Conservation (phyloP, 2,797 vertebrate genomes). For the Odontamblyopus lacepedii region DNA sequence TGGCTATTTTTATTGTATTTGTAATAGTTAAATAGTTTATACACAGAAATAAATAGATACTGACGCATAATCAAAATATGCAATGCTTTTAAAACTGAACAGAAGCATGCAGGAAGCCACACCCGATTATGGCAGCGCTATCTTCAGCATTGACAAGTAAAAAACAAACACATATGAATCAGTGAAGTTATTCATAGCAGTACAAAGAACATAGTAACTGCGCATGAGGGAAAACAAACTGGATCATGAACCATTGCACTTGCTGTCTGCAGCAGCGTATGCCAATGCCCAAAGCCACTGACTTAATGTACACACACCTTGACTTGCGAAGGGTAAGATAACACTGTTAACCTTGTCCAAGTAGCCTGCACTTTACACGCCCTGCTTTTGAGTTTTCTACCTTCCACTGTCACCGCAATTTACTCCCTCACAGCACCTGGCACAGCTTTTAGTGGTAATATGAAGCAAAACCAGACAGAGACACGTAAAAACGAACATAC, state of each 20-base stretch:
- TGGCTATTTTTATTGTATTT: too few species aligned
- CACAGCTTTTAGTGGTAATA: constrained; percentile 29
- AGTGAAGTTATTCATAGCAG: constrained; percentile 38
- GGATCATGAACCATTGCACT: constrained; percentile 26
- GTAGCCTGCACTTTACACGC: constrained; percentile 13
- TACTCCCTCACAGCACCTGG: constrained; percentile 22
- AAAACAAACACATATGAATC: constrained; percentile 28
- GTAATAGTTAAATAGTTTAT: too few species aligned
- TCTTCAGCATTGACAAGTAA: constrained; percentile 29
- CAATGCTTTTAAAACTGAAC: not conserved
- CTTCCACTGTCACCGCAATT: constrained; percentile 20
- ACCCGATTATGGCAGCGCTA: not conserved
- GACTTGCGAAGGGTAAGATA: constrained; percentile 21
- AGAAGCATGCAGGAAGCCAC: not conserved
- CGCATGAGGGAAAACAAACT: constrained; percentile 41
- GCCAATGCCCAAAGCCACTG: constrained; percentile 20
- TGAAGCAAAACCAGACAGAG: constrained; percentile 16
- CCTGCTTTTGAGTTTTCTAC: not conserved
- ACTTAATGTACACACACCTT: constrained; percentile 21
- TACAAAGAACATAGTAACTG: constrained; percentile 38
- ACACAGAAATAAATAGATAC: too few species aligned
- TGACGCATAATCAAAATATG: too few species aligned
- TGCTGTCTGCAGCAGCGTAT: constrained; percentile 24
- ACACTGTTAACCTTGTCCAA: constrained; percentile 36
- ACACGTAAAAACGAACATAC: constrained; percentile 14